Evolutionary conservation across 2,888 invertebrate species (phyloP).

Genomic region (Aphidoletes aphidimyza): DNA sequence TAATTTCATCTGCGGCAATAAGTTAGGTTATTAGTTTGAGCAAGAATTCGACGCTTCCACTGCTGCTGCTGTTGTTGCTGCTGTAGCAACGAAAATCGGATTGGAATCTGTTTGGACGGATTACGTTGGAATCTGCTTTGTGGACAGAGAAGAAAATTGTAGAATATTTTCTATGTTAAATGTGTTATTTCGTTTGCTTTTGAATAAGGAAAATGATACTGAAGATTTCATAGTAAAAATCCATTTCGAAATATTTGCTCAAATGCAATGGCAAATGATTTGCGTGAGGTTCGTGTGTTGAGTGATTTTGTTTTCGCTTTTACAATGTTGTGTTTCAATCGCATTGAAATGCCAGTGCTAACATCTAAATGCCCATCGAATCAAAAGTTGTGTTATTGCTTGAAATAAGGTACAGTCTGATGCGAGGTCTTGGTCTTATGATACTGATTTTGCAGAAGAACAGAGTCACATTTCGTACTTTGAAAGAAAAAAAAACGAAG

Average conservation of each 20-base stretch:
- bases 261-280: neutral
- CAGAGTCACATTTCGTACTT: neutral
- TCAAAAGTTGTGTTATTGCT: neutral
- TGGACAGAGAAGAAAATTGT: too few relatives aligned
- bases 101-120: neutral
- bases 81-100: neutral
- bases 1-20: conserved; percentile 36
- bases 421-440: too few relatives aligned
- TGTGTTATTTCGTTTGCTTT: too few relatives aligned
- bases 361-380: too few relatives aligned
- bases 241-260: neutral
- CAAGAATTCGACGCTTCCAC: conserved; percentile 5
- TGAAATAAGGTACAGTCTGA: neutral
- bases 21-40: conserved; percentile 22
- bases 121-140: neutral
- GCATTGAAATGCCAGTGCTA: neutral
- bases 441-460: neutral
- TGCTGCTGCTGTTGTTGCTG: too few relatives aligned
- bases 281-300: neutral
- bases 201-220: neutral
- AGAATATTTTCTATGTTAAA: too few relatives aligned
- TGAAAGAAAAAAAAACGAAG: too few relatives aligned
- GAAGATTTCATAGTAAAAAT: neutral
- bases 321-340: neutral
- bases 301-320: too few relatives aligned